Evolutionary conservation across 35 echinoderm and acorn worm species (phyloP).

Genomic region (Heliocidaris erythrogramma): DNA sequence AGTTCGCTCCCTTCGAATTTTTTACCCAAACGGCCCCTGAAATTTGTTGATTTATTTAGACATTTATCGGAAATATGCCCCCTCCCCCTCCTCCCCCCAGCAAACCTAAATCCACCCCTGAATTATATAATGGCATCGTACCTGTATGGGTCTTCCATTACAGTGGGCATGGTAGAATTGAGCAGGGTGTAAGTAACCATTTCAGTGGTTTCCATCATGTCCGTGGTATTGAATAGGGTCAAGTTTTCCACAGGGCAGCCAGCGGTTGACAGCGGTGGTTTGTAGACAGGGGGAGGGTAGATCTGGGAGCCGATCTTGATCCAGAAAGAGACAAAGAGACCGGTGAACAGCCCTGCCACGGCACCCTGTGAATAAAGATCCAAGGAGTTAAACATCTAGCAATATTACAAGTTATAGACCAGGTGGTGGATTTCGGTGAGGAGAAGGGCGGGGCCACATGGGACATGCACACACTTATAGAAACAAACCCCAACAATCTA

Average conservation of each 20-base stretch:
- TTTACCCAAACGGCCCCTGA: no score
- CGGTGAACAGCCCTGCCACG: slow-evolving; percentile 59
- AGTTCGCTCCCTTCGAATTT: background rate
- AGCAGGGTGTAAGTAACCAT: background rate
- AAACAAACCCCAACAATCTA: no score
- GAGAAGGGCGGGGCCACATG: no score
- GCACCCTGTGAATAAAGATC: slow-evolving; percentile 58
- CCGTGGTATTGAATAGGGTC: slow-evolving; percentile 23
- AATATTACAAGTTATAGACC: no score
- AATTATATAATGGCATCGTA: background rate
- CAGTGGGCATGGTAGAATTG: background rate
- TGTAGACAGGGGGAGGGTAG: slow-evolving; percentile 62
- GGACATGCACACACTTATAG: no score
- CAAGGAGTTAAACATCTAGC: no score
- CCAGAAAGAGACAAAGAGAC: slow-evolving; percentile 76
- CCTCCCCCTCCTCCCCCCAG: no score
- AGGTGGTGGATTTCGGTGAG: no score
- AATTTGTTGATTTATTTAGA: no score
- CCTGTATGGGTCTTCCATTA: slow-evolving; percentile 17
- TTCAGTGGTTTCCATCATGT: background rate
- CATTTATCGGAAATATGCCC: no score
- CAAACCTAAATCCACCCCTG: no score
- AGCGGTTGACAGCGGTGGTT: slow-evolving; percentile 58
- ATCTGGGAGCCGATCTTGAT: slow-evolving; percentile 79
- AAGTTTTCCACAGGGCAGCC: slow-evolving; percentile 45